Base-by-base conservation (phyloP, 2,113 vertebrate genomes). In the Fulica atra region DNA sequence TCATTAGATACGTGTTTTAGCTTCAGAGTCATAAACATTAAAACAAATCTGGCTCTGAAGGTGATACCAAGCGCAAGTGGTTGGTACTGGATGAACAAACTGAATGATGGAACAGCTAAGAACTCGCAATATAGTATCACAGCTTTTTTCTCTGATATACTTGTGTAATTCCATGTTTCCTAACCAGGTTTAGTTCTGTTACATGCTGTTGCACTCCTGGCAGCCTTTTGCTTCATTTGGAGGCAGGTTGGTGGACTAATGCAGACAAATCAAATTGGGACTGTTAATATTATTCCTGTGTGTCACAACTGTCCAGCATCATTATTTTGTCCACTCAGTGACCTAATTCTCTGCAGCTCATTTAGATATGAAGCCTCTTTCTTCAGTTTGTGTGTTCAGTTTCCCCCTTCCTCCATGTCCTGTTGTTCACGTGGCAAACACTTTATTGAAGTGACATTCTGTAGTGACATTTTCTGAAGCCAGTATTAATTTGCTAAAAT, bases 51-150 rank as follows among this genome's bases (percentile, higher is more conserved):
- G 35, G 3, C 63, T 89, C 86, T 83, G 68, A 71, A 60, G 35
- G 21, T 29, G 66, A 36, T 54, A 7, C 14, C 86, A 83, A 35
- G 31, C 3, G 1, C 23, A 42, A 42, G 28, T 13, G 29, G 13
- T 5, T 73, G 59, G 76, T 35, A 23, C 76, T n/a, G 68, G 10
- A 36, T 26, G 48, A 90, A 20, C 26, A 25, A 31, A n/a, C 7
- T 12, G 33, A 6, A 2, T 17, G 48, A 42, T 63, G 35, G 82
- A n/a, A 44, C 74, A 84, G 42, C 24, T 68, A 8, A 63, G 77
- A 66, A 2, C 33, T 66, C 5, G 0, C 16, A 33, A 0, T 25
- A 2, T 8, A 35, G 6, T 17, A 5, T 68, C 29, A 7, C 14
- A 46, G 25, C n/a, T 78, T 10, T n/a, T 53, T 71, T 54, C 64